Percentiles rank a stretch among this genome's conserved stretches.
Evolutionary conservation across 2,888 invertebrate genomes (phyloP).

Genomic region (Eudemis profundana): DNA sequence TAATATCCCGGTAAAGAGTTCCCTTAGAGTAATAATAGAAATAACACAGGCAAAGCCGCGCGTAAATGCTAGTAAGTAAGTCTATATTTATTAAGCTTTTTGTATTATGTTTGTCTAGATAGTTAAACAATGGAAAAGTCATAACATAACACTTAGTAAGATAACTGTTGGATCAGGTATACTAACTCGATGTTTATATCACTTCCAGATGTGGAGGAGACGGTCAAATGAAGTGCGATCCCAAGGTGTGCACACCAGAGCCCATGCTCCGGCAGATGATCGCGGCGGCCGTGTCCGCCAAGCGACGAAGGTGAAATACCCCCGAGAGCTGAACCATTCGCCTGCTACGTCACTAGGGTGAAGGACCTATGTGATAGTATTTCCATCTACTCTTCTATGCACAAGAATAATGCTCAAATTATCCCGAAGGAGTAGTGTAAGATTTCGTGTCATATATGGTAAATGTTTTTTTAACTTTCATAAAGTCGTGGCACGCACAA

Average conservation of each 20-base stretch:
- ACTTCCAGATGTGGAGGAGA: slow-evolving; percentile 93
- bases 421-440: slow-evolving; percentile 81
- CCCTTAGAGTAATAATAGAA: too few species aligned
- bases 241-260: slow-evolving; percentile 94
- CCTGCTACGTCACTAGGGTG: slow-evolving; percentile 70
- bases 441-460: slow-evolving; percentile 84
- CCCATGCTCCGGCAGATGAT: slow-evolving; percentile 96
- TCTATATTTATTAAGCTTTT: too few species aligned
- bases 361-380: slow-evolving; percentile 72
- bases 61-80: too few species aligned
- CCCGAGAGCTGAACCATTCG: slow-evolving; percentile 57
- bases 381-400: slow-evolving; percentile 79
- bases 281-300: slow-evolving; percentile 90
- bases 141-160: too few species aligned
- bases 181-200: slow-evolving; percentile 15
- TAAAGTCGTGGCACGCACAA: slow-evolving; percentile 78
- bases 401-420: slow-evolving; percentile 84
- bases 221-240: slow-evolving; percentile 98
- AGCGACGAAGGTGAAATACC: slow-evolving; percentile 88
- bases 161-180: too few species aligned
- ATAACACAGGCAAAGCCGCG: too few species aligned
- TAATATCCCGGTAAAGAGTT: too few species aligned
- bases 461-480: slow-evolving; percentile 72
- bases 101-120: too few species aligned
- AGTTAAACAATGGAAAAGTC: too few species aligned